A percentile compares a stretch with the other conserved stretches of the same genome.
Evolutionary conservation across 2,113 vertebrate genomes (phyloP).

Genomic region (Orycteropus afer): DNA sequence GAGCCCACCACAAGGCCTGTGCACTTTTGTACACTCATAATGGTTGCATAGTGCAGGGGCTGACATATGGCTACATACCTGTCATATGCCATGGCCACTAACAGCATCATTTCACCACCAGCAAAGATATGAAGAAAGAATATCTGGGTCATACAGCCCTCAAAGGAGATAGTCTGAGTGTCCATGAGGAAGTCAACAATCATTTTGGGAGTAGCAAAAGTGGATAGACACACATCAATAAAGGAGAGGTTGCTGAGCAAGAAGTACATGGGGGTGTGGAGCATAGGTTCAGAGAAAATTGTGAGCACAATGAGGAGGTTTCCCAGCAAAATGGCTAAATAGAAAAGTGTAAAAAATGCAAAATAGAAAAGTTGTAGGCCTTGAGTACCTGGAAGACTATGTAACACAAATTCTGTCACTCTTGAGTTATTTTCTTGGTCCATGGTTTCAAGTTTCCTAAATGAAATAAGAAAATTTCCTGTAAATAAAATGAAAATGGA

Average conservation of each 20-base stretch:
- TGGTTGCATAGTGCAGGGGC: no score
- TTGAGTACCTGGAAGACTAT: neutral
- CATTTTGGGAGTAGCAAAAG: constrained; percentile 50
- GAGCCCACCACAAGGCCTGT: no score
- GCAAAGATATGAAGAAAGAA: constrained; percentile 59
- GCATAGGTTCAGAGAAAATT: neutral
- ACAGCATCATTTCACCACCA: constrained; percentile 36
- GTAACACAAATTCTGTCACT: neutral
- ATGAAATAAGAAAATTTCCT: neutral
- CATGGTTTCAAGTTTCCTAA: neutral
- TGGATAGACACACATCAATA: constrained; percentile 37
- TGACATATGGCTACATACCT: no score
- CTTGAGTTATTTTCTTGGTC: neutral
- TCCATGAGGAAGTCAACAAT: constrained; percentile 54
- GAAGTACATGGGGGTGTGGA: constrained; percentile 51
- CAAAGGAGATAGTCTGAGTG: constrained; percentile 9
- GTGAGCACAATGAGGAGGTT: constrained; percentile 21
- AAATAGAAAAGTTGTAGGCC: neutral
- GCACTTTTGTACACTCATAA: no score
- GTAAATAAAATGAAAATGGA: neutral
- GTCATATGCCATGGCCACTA: constrained; percentile 57
- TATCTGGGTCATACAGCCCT: constrained; percentile 55
- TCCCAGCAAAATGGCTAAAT: no score
- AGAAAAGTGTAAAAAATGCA: no score
- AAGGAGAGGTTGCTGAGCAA: constrained; percentile 45